These are phyloP conservation scores for honey bee (Apis mellifera) DNA, from an alignment of 1,140 invertebrate genomes.

Conservation along the genomic window DNA sequence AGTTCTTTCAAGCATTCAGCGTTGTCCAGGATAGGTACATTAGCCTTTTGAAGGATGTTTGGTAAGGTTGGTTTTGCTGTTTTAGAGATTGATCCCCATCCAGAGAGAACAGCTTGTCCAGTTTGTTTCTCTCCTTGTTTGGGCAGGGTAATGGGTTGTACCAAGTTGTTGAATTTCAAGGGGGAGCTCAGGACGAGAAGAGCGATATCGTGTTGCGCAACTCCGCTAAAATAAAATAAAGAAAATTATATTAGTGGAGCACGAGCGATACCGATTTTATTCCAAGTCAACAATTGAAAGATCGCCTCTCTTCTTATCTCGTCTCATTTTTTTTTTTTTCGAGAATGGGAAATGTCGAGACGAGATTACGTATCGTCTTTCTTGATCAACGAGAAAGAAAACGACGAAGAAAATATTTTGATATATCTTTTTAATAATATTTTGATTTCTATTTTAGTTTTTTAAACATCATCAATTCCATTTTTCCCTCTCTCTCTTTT, in stretches of 20 bases:
- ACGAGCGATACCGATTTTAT: neutral
- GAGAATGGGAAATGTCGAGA: neutral
- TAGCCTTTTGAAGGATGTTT: conserved; percentile 64
- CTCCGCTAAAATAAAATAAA: conserved; percentile 69
- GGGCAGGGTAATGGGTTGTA: conserved; percentile 82
- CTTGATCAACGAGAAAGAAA: too few species aligned
- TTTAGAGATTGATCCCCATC: conserved; percentile 79
- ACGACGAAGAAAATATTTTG: neutral
- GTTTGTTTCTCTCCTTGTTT: conserved; percentile 66
- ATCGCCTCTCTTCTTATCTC: neutral
- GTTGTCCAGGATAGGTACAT: conserved; percentile 63
- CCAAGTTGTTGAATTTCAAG: conserved; percentile 80
- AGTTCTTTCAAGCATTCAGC: conserved; percentile 31
- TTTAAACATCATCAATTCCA: too few species aligned
- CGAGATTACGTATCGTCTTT: neutral
- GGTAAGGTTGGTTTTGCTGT: conserved; percentile 40
- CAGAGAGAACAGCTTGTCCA: conserved; percentile 77
- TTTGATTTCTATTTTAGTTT: too few species aligned
- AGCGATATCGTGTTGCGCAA: conserved; percentile 85
- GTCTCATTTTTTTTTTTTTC: neutral
- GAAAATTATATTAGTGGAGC: neutral
- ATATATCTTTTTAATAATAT: too few species aligned
- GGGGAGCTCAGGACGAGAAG: conserved; percentile 83
- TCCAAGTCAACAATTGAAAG: neutral
- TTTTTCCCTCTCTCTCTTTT: too few species aligned